Evolutionary conservation across 37 sponge, comb jelly and placozoan species (phyloP), one percentile per base, ranked within the genome.

Genomic region (Amphimedon queenslandica): DNA sequence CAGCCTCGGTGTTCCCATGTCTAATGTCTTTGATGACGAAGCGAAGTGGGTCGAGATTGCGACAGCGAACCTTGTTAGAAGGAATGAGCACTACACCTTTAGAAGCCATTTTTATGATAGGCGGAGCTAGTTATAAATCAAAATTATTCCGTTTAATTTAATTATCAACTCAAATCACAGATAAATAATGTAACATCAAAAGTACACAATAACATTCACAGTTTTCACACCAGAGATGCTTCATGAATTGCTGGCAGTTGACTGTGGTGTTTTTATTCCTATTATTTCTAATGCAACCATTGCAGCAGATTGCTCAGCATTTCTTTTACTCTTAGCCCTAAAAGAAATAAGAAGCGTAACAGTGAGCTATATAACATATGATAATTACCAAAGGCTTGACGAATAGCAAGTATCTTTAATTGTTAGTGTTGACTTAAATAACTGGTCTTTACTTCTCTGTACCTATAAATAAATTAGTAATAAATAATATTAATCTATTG

Each of bases 251-350:
- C n/a, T n/a, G n/a, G n/a, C n/a, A n/a, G n/a, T n/a, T n/a, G n/a
- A n/a, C n/a, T n/a, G n/a, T n/a, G n/a, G 53, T 47, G 53, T 47
- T 18, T 47, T 47, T 8, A 80, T 53, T 1, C 72, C 78, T 21
- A 71, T 34, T 40, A 84, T 77, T 2, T 24, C 34, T n/a, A 88
- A 56, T 20, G 81, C 90, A 0, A 90, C 94, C 16, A 64, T 42
- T 8, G 94, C 91, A 21, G 94, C 91, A 35, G 84, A 63, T 43
- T 94, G 94, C 68, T 94, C 94, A 27, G 94, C 87, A 43, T n/a
- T 41, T 60, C 64, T 94, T 74, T 94, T 94, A 39, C 80, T 90
- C 58, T 73, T 86, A 2, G 42, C 36, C 92, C 92, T 92, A 64
- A 31, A 28, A 25, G 29, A 21, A 33, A 35, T n/a, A n/a, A n/a